A percentile compares a stretch with the other conserved stretches of the same genome.
Evolutionary conservation across 2,888 invertebrate species (phyloP).

Genomic region (Callimorpha dominula): DNA sequence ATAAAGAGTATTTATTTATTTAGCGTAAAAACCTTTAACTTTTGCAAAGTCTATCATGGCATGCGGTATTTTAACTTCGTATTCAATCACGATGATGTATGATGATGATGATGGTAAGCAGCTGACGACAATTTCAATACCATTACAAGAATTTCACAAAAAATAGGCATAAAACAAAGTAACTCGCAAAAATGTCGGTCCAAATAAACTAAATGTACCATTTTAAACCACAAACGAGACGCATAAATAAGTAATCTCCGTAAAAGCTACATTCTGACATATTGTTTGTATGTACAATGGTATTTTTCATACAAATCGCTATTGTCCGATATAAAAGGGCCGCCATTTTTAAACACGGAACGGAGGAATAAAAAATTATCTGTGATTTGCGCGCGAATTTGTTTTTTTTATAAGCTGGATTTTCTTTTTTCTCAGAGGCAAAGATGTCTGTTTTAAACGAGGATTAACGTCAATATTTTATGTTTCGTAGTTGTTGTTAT

Average conservation of each 20-base stretch:
- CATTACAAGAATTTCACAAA: neutral
- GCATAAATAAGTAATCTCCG: constrained; percentile 63
- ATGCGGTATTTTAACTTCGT: too few species aligned
- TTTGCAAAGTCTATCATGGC: too few species aligned
- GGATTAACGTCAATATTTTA: constrained; percentile 18
- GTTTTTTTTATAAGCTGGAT: constrained; percentile 31
- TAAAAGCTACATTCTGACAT: constrained; percentile 74
- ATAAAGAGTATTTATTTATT: too few species aligned
- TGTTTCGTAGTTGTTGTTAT: neutral
- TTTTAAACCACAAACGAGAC: constrained; percentile 27
- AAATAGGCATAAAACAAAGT: constrained; percentile 8
- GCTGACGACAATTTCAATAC: neutral
- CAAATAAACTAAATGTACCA: constrained; percentile 31
- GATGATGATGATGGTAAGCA: too few species aligned
- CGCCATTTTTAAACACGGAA: constrained; percentile 54
- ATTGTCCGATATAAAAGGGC: constrained; percentile 62
- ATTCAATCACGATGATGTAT: neutral
- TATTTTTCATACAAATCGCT: constrained; percentile 66
- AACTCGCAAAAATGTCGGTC: constrained; percentile 11
- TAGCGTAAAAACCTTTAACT: too few species aligned
- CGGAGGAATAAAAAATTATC: constrained; percentile 51
- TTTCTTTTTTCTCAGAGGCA: constrained; percentile 35
- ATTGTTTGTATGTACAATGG: constrained; percentile 74
- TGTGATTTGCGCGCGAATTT: constrained; percentile 50
- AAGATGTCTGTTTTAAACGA: constrained; percentile 36